Conservation (phyloP, 37 sponge, comb jelly and placozoan species). For the Dysidea cf. avara region DNA sequence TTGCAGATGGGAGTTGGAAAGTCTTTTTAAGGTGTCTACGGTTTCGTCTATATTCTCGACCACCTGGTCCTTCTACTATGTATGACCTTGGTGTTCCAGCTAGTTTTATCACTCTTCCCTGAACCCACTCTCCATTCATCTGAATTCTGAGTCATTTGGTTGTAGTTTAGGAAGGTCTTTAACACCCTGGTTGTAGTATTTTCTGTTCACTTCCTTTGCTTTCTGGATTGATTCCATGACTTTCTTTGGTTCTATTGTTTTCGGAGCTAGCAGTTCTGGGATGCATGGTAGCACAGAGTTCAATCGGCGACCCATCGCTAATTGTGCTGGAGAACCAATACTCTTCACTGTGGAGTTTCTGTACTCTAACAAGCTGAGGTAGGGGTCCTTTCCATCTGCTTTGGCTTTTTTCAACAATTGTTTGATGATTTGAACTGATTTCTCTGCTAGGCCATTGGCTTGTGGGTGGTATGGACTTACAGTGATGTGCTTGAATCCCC, state of each 20-base stretch:
- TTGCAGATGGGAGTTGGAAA: neutral
- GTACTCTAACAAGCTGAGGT: neutral
- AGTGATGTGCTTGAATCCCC: no score
- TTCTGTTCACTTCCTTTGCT: neutral
- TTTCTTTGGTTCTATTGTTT: no score
- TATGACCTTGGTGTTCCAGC: neutral
- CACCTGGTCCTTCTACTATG: neutral
- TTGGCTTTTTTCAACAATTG: no score
- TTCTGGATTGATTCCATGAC: no score
- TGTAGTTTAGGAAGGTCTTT: neutral
- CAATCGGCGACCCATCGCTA: neutral
- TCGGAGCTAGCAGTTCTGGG: neutral
- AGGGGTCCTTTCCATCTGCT: neutral
- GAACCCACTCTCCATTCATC: constrained; percentile 5
- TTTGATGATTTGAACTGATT: no score
- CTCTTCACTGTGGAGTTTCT: neutral
- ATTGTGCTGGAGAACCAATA: constrained; percentile 1
- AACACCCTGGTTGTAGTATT: neutral
- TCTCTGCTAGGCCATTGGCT: no score
- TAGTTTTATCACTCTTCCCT: neutral
- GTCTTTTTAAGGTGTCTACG: neutral
- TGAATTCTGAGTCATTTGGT: neutral
- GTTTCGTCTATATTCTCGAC: neutral
- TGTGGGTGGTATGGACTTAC: no score
- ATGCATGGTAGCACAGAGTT: neutral